Evolutionary conservation across 1,140 invertebrate species (phyloP).

Genomic region (Pseudomyrmex dendroicus): DNA sequence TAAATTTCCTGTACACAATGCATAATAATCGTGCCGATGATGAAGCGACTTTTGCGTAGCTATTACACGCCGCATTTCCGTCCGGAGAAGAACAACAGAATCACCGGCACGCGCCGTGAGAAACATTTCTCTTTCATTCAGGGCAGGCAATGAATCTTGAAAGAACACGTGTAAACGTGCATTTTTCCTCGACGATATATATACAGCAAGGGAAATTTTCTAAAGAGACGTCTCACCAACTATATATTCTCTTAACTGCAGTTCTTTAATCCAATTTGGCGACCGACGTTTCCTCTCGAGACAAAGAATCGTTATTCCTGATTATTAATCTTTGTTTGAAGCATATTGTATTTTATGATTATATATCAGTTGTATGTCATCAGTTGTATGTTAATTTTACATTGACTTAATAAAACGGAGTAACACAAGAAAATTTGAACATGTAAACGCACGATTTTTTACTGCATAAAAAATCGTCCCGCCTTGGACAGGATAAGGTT

Average conservation of each 20-base stretch:
- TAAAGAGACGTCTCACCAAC: neutral
- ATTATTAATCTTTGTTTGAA: no score
- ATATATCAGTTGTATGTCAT: neutral
- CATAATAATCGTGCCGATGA: conserved; percentile 53
- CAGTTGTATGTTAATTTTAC: no score
- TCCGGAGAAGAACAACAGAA: conserved; percentile 61
- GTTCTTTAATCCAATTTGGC: neutral
- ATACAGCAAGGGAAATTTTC: neutral
- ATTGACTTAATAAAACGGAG: no score
- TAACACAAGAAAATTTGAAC: no score
- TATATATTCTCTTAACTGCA: neutral
- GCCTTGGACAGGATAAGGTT: no score
- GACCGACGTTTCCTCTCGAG: neutral
- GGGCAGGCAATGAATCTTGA: conserved; percentile 41
- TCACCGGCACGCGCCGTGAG: conserved; percentile 64
- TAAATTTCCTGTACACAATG: conserved; percentile 47
- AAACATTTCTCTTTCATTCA: conserved; percentile 72
- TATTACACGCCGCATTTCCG: neutral
- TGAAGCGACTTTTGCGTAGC: conserved; percentile 46
- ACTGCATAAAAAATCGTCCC: no score
- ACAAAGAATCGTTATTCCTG: no score
- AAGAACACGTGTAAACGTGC: conserved; percentile 50
- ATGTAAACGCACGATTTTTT: no score
- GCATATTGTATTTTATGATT: neutral
- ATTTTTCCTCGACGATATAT: conserved; percentile 33